Evolutionary conservation across 64 coral and sea anemone genomes (phyloP).

Genomic region (Stichodactyla helianthus): DNA sequence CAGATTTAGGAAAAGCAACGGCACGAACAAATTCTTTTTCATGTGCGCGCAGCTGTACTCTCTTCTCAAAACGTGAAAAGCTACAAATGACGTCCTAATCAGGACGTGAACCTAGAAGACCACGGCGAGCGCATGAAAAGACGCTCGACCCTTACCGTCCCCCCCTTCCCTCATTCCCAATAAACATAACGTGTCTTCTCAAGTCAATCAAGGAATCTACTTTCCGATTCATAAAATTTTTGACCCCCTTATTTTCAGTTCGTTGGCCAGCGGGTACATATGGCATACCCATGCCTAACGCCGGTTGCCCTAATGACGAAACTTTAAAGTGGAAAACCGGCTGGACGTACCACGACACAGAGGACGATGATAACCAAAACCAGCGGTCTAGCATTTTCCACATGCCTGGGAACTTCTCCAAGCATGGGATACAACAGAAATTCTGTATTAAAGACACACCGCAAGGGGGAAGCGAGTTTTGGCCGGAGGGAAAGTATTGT

Average conservation of each 20-base stretch:
- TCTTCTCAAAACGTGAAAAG: no score
- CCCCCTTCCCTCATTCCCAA: no score
- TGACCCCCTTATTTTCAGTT: constrained; percentile 41
- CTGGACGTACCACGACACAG: constrained; percentile 97
- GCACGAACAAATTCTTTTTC: not conserved
- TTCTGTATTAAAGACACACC: constrained; percentile 84
- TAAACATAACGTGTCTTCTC: no score
- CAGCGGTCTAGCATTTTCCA: constrained; percentile 89
- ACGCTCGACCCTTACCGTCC: no score
- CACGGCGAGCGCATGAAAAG: not conserved
- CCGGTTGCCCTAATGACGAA: constrained; percentile 82
- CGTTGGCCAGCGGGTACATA: constrained; percentile 93
- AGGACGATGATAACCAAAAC: constrained; percentile 92
- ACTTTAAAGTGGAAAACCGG: constrained; percentile 78
- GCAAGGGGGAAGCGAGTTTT: constrained; percentile 82
- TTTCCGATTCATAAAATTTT: no score
- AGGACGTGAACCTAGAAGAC: not conserved
- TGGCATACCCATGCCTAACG: constrained; percentile 81
- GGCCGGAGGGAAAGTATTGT: constrained; percentile 98
- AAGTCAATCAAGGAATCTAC: no score
- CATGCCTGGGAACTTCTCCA: constrained; percentile 96
- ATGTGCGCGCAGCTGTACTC: not conserved
- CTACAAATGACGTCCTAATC: no score
- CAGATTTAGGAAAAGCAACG: not conserved
- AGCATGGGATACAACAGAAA: constrained; percentile 96